Base-by-base conservation (phyloP, 2,113 vertebrate genomes). In the Strigops habroptila region DNA sequence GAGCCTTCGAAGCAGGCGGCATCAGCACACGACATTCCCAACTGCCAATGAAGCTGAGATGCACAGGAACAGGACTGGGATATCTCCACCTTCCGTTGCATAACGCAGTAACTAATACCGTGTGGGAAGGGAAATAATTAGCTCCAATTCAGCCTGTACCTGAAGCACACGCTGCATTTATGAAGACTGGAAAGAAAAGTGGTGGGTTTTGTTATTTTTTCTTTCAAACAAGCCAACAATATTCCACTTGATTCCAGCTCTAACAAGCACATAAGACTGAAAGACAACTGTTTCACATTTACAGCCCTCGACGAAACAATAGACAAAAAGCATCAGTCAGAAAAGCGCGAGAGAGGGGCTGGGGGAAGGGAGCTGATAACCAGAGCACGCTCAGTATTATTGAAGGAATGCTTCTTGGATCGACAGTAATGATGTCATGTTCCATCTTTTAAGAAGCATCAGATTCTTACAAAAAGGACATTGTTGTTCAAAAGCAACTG, bases 391-490 rank as follows among this genome's bases (percentile, higher is more conserved):
- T 96, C 95, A 94, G 91, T 97, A 84, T 95, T 96, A 96, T 37
- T 97, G 95, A 94, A 97, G 97, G 95, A 98, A 98, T 97, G 97
- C 55, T 97, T 96, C 96, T 97, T 94, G 91, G 96, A 95, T 90
- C 95, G 97, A 95, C 79, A 1, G 94, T 94, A 86, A 97, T 98
- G 97, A 98, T 97, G 95, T 98, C 97, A 98, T 97, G 94, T 97
- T 97, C 96, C 95, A 97, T 97, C 97, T 97, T 97, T 97, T 97
- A 97, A 98, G 97, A 97, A 97, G 94, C 95, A 96, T 97, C 96
- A 75, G 94, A 97, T 95, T 97, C 97, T 97, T 93, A 98, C 97
- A 98, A 97, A 98, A 98, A 98, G 96, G 95, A 97, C 97, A 97
- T 96, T 98, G 97, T 98, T 98, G 93, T 95, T 95, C 76, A 91